Conservation (phyloP, 2,113 vertebrate species). For the Sula dactylatra region DNA sequence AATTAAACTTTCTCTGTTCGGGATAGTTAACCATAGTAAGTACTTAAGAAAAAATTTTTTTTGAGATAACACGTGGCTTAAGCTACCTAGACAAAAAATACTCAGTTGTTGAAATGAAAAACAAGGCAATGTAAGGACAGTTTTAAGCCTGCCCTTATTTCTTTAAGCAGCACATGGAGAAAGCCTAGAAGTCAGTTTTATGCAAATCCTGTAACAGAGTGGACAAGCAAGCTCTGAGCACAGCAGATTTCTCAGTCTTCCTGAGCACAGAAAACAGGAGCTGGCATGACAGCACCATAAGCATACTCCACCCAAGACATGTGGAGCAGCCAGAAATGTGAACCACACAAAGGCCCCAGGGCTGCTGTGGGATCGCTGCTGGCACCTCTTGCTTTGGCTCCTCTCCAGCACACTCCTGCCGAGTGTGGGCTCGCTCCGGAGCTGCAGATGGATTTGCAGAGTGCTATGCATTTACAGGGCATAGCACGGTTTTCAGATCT, state of each 20-base stretch:
- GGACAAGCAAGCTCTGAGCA: rapidly evolving
- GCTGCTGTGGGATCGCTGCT: neutral
- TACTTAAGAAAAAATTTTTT: neutral
- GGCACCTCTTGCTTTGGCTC: neutral
- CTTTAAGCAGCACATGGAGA: neutral
- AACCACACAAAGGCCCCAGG: neutral
- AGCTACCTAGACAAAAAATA: neutral
- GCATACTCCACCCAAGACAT: neutral
- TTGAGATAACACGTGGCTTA: neutral
- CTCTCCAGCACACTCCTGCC: neutral
- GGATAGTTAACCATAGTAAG: neutral
- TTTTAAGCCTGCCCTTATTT: neutral
- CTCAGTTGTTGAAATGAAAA: neutral
- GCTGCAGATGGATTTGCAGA: neutral
- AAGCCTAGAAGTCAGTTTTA: neutral
- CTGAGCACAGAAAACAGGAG: neutral
- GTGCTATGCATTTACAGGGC: neutral
- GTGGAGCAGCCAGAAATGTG: neutral
- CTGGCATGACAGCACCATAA: neutral
- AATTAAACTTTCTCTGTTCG: neutral
- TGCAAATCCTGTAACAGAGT: neutral
- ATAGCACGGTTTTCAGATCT: neutral
- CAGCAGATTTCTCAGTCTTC: neutral
- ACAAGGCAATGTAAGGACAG: neutral
- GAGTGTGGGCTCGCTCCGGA: rapidly evolving